phyloP scores from a whole-genome alignment of 2,113 vertebrate genomes.

The Perca flavescens region DNA sequence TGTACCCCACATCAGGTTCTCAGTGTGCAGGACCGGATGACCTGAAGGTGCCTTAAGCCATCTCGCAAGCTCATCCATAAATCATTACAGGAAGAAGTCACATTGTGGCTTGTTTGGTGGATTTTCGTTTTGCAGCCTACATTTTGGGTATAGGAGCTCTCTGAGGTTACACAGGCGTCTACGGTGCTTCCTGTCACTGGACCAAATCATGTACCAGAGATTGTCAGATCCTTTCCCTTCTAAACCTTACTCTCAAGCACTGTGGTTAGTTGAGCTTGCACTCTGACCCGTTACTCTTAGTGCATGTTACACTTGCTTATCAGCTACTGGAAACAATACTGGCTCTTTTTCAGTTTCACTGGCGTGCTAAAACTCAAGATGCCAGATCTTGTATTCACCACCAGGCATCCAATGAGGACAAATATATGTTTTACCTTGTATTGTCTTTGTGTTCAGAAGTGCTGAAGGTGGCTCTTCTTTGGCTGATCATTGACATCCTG shows the following conservation, averaged over 20 bases:
- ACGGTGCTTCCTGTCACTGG: constrained; percentile 35
- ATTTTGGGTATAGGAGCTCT: neutral
- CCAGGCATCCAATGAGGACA: neutral
- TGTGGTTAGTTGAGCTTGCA: neutral
- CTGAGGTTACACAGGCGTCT: neutral
- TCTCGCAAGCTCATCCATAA: neutral
- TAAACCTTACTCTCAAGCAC: neutral
- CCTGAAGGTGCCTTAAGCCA: neutral
- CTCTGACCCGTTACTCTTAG: neutral
- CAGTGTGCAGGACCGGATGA: neutral
- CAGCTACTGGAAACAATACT: neutral
- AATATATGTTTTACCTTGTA: neutral
- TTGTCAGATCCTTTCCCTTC: neutral
- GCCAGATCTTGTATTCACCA: neutral
- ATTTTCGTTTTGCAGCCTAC: neutral
- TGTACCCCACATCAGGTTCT: constrained; percentile 3
- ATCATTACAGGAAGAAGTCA: neutral
- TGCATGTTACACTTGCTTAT: neutral
- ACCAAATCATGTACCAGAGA: neutral
- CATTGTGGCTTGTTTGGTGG: too few species aligned
- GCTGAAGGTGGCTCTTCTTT: constrained; percentile 72
- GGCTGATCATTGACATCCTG: constrained; percentile 48
- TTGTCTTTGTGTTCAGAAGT: constrained; percentile 54
- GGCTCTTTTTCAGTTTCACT: neutral
- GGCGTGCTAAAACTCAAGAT: neutral